These are phyloP conservation scores for Mormoops blainvillei DNA, from an alignment of 2,113 vertebrate genomes.

Conservation along the genomic window DNA sequence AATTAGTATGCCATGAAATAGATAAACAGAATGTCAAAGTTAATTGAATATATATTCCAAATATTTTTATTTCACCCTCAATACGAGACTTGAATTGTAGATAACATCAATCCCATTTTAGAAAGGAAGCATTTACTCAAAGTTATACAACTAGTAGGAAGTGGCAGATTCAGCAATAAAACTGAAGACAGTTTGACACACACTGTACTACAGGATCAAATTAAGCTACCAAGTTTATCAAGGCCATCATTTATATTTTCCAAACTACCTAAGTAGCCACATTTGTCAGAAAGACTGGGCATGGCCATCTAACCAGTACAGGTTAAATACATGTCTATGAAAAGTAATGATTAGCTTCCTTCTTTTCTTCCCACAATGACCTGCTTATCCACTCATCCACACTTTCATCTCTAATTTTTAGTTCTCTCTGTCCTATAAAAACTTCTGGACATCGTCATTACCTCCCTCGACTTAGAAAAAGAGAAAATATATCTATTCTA, in stretches of 20 bases:
- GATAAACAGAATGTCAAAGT: neutral
- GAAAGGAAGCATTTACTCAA: neutral
- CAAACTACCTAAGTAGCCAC: neutral
- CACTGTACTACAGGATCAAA: neutral
- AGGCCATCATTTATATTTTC: neutral
- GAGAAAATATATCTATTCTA: neutral
- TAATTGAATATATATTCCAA: neutral
- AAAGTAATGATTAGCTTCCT: neutral
- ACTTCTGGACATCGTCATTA: neutral
- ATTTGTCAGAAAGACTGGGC: neutral
- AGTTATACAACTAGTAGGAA: neutral
- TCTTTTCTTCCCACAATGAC: neutral
- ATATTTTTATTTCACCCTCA: neutral
- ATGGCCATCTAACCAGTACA: neutral
- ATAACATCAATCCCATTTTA: neutral
- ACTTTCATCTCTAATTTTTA: neutral
- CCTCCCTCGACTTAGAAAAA: neutral
- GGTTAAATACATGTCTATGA: neutral
- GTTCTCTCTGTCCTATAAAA: neutral
- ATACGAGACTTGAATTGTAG: neutral
- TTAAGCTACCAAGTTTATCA: neutral
- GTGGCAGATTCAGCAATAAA: neutral
- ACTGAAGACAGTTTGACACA: neutral
- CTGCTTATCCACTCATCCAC: neutral
- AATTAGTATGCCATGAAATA: neutral